phyloP scores from a whole-genome alignment of 2,797 vertebrate genomes.

The Clarias fuscus region DNA sequence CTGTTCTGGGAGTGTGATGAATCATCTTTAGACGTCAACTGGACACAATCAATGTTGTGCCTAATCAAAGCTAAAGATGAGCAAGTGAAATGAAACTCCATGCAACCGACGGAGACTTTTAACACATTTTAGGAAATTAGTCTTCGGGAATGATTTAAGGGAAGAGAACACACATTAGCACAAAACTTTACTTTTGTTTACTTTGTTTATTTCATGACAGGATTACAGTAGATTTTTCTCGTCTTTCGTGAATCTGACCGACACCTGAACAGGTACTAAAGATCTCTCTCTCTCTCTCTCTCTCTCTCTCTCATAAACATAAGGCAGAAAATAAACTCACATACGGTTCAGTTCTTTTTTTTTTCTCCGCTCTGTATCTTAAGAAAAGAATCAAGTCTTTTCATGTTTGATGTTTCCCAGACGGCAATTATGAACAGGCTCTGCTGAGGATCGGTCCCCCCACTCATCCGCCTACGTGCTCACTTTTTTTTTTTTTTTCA shows the following conservation, averaged over 20 bases:
- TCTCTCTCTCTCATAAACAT: slow-evolving; percentile 35
- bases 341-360: slow-evolving; percentile 37
- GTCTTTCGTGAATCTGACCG: background rate
- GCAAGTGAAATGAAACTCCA: no score
- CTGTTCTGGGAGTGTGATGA: no score
- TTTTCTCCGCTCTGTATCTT: slow-evolving; percentile 47
- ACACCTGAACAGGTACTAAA: background rate
- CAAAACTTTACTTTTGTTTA: background rate
- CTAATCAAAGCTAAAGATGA: no score
- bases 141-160: background rate
- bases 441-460: slow-evolving; percentile 60
- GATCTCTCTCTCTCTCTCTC: background rate
- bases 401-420: slow-evolving; percentile 65
- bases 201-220: background rate
- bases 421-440: slow-evolving; percentile 61
- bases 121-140: background rate
- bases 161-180: no score
- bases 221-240: background rate
- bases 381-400: slow-evolving; percentile 53
- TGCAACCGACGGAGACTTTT: background rate
- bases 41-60: no score
- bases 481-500: slow-evolving; percentile 43
- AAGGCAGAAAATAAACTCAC: slow-evolving; percentile 43
- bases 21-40: no score
- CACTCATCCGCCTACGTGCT: slow-evolving; percentile 60